Base-by-base conservation (phyloP, 2,113 vertebrate species). In the Clinocottus analis region DNA sequence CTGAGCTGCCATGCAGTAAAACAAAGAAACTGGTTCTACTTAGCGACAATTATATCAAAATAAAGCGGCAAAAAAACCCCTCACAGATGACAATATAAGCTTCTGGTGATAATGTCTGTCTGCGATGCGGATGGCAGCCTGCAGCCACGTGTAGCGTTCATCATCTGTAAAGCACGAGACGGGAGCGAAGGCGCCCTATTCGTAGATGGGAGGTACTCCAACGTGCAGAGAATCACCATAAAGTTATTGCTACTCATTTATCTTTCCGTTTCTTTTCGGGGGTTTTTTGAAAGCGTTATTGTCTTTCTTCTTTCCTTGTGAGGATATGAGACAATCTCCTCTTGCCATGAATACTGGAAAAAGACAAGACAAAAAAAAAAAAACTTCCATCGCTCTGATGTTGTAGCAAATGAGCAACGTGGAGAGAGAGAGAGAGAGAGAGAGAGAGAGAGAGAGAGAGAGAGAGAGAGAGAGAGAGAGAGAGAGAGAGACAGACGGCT, bases 231-330 rank as follows among this genome's bases (percentile, higher is more conserved):
- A 80, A 77, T 84, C 82, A 61, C 14, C 35, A 74, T 68, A 85
- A 75, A 78, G 72, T 83, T 85, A 88, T 89, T 88, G 80, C 79
- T 6, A 60, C 53, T 66, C 81, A 87, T 90, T 91, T 76, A 76
- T 90, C 82, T 86, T 82, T 77, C 27, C 2, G 4, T 43, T 43
- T 43, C 10, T 41, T 49, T 49, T 7, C 17, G n/a, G n/a, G n/a
- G n/a, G n/a, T 51, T 53, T 58, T 27, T 29, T 77, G 39, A 33
- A 58, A 80, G 69, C 49, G 35, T 72, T 76, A 58, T 83, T 86
- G 76, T 90, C 80, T 83, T 49, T 64, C 29, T 29, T 67, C 45
- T n/a, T 68, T 75, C 72, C 63, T 74, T 43, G 39, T 56, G 72
- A 53, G 60, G 67, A 77, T 67, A 84, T 85, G 80, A 83, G 82